Evolutionary conservation across 2,888 invertebrate species (phyloP).

Genomic region (Chesias legatella): DNA sequence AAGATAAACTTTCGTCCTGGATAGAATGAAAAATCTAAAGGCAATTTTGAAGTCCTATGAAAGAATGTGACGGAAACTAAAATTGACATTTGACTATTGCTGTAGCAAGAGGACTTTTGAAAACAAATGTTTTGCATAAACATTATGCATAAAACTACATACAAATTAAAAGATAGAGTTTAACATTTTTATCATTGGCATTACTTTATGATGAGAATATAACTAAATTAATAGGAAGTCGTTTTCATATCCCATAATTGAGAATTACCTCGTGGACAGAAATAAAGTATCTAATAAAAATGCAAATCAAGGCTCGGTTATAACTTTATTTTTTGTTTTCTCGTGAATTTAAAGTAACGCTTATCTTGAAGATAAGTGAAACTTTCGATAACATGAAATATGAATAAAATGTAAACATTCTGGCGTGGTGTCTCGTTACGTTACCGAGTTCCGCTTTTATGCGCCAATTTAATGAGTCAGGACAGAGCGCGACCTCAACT

Average conservation of each 20-base stretch:
- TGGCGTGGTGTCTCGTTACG: constrained; percentile 33
- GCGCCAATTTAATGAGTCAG: constrained; percentile 58
- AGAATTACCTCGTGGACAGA: constrained; percentile 12
- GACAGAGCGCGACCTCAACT: constrained; percentile 35
- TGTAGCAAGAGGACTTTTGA: no score
- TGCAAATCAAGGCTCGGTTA: constrained; percentile 18
- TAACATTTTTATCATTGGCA: no score
- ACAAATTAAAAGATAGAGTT: no score
- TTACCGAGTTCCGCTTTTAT: constrained; percentile 42
- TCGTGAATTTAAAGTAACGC: constrained; percentile 21
- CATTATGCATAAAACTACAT: no score
- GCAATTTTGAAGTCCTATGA: no score
- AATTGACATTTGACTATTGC: no score
- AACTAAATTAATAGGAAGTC: constrained; percentile 7
- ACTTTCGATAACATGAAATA: constrained; percentile 38
- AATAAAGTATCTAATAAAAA: constrained; percentile 15
- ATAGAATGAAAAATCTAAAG: no score
- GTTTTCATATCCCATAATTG: constrained; percentile 8
- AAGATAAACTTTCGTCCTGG: no score
- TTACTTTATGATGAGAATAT: not conserved
- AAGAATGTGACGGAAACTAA: no score
- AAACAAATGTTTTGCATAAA: no score
- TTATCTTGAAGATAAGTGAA: constrained; percentile 26
- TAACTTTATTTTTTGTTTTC: constrained; percentile 22
- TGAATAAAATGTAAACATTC: constrained; percentile 40